Base-by-base conservation (phyloP, 2,113 vertebrate genomes). In the Poeciliopsis occidentalis region DNA sequence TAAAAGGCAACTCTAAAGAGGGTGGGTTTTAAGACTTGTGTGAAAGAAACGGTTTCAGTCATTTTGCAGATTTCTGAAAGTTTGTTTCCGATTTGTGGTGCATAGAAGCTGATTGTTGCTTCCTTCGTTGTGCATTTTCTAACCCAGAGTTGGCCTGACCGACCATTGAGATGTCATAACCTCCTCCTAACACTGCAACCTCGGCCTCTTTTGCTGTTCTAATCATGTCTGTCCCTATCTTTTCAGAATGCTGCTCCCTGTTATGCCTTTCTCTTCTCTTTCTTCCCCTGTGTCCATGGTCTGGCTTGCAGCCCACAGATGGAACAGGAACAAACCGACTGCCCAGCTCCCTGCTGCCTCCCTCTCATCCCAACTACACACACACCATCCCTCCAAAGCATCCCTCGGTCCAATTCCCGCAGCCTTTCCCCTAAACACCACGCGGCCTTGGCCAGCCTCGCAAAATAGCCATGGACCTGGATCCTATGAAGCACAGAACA, bases 361-460 rank as follows among this genome's bases (percentile, higher is more conserved):
- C 71, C 92, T 92, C 91, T 91, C 91, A 92, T 91, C 92, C 87
- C 67, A 4, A 88, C 90, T 89, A 91, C 92, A 92, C 85, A 92
- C 82, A 47, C 44, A 47, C 17, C 44, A 47, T 47, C 17, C 44
- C 13, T 47, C 44, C 44, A 47, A 47, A 47, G 44, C 74, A 85
- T 84, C 77, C 87, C 85, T 76, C 75, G 0, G 72, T 85, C 89
- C 90, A 91, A 91, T 81, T 92, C 90, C 86, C 54, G 31, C 39
- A 82, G 73, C 88, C 86, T 87, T 78, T 85, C 86, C 86, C 91
- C 88, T 84, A 81, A 76, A 67, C 83, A 22, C 85, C 77, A 65
- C 54, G 22, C 44, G 5, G 83, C 39, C 76, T 76, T 64, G 83
- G 88, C 87, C 83, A 81, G 69, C 76, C 71, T 34, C 80, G 76